These are phyloP conservation scores for Octopus sinensis DNA, from an alignment of 1,140 invertebrate genomes.

Conservation along the genomic window DNA sequence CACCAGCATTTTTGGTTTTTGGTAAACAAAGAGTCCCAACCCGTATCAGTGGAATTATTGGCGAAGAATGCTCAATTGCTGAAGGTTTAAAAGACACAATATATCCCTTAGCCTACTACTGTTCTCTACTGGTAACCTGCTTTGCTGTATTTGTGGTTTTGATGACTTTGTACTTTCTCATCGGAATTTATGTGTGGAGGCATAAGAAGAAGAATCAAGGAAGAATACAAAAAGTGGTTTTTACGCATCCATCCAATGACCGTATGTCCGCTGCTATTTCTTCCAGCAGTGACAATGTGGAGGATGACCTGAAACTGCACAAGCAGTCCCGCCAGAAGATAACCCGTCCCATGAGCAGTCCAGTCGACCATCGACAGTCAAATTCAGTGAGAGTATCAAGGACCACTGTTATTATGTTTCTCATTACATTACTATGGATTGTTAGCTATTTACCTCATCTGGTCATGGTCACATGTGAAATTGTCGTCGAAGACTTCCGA, in stretches of 20 bases:
- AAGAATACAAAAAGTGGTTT: not conserved
- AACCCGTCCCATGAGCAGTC: not conserved
- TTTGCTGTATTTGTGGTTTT: not conserved
- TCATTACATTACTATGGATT: conserved; percentile 10
- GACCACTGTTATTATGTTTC: conserved; percentile 12
- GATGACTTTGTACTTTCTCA: conserved; percentile 1
- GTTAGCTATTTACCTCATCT: conserved; percentile 11
- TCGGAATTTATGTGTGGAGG: conserved; percentile 8
- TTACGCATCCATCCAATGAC: not conserved
- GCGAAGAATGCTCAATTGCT: conserved; percentile 12
- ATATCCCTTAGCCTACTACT: conserved; percentile 2
- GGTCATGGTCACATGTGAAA: conserved; percentile 5
- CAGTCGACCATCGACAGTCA: not conserved
- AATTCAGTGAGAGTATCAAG: conserved; percentile 5
- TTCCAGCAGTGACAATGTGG: conserved; percentile 1
- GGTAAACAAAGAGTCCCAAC: not conserved
- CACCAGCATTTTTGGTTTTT: not conserved
- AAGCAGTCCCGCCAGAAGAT: not conserved
- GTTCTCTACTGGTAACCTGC: conserved; percentile 10
- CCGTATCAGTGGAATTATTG: not conserved
- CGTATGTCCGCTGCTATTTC: conserved; percentile 8
- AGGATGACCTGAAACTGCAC: conserved; percentile 4
- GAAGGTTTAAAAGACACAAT: not conserved
- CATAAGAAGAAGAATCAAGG: conserved; percentile 11
- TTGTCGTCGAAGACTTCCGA: conserved; percentile 2